phyloP scores from a whole-genome alignment of 2,113 vertebrate genomes.

The Pseudois nayaur region DNA sequence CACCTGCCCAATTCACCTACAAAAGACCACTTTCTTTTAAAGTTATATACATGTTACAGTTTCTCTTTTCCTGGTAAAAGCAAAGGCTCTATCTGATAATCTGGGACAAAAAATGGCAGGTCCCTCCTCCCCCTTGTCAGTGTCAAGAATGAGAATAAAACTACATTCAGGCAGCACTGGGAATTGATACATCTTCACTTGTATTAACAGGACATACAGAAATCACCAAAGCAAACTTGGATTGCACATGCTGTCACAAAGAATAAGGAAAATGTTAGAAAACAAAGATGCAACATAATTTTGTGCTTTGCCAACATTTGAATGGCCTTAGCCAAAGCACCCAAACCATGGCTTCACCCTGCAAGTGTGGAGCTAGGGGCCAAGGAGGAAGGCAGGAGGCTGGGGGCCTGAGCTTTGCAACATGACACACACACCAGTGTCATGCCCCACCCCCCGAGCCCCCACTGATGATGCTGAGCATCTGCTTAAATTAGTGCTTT shows the following conservation, averaged over 20 bases:
- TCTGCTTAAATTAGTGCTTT: too few relatives aligned
- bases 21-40: background rate
- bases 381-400: background rate
- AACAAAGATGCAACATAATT: background rate
- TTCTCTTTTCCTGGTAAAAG: background rate
- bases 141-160: background rate
- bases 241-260: background rate
- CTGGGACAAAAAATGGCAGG: background rate
- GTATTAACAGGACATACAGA: background rate
- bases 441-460: accelerated
- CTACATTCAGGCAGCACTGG: background rate
- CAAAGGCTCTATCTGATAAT: background rate
- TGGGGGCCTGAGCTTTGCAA: background rate
- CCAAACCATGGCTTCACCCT: background rate
- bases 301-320: background rate
- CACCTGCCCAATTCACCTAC: background rate
- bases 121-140: background rate
- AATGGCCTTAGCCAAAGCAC: background rate
- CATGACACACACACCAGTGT: background rate
- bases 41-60: background rate
- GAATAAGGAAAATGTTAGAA: background rate
- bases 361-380: background rate
- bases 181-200: background rate
- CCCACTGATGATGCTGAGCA: too few relatives aligned
- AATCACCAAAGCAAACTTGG: background rate